Conservation (phyloP, 1,140 invertebrate species). For the Metopolophium dirhodum region DNA sequence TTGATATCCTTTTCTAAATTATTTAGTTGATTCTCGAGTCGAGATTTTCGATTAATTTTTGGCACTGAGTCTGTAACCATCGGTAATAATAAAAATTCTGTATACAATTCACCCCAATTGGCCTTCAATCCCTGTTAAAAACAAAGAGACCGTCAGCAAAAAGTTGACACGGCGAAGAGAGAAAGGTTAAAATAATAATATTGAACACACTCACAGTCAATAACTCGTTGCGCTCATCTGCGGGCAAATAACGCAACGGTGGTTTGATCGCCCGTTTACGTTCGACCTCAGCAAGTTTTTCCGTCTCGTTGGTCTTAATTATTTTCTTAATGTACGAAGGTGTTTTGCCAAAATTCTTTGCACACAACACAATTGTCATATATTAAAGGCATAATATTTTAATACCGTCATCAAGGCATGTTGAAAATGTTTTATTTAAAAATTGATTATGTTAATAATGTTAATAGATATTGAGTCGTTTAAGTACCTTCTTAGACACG, state of each 20-base stretch:
- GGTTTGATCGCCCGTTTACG: not conserved
- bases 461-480: not conserved
- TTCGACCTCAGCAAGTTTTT: not conserved
- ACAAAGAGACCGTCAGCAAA: not conserved
- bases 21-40: not conserved
- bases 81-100: not conserved
- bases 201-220: not conserved
- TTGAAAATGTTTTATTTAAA: not conserved
- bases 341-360: not conserved
- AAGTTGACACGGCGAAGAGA: not conserved
- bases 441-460: not conserved
- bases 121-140: not conserved
- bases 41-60: not conserved
- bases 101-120: not conserved
- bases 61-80: not conserved
- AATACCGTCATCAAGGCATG: not conserved
- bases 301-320: not conserved
- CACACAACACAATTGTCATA: not conserved
- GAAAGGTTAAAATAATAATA: not conserved
- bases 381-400: not conserved
- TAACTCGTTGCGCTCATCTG: not conserved
- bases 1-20: not conserved
- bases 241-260: not conserved
- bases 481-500: constrained; percentile 58
- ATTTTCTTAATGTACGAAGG: not conserved